A percentile compares a stretch with the other conserved stretches of the same genome.
Conservation (phyloP, 2,113 vertebrate species). For the Thalassarche chlororhynchos region DNA sequence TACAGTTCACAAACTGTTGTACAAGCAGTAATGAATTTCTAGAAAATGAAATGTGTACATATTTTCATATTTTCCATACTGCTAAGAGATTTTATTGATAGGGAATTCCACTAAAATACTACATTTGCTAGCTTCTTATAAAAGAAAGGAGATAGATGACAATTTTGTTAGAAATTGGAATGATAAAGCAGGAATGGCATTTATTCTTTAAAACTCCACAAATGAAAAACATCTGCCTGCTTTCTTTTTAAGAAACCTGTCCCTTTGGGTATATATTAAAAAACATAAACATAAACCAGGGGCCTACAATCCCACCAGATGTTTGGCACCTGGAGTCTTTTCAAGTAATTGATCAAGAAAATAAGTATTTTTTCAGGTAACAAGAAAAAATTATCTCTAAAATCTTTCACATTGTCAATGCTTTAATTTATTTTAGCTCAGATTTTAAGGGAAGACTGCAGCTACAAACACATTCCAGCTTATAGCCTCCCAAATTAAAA, state of each 20-base stretch:
- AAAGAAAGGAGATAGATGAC: neutral
- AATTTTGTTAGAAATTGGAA: neutral
- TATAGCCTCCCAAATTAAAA: slow-evolving; percentile 12
- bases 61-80: neutral
- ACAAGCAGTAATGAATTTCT: slow-evolving; percentile 1
- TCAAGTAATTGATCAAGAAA: slow-evolving; percentile 57
- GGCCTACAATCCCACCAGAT: slow-evolving; percentile 64
- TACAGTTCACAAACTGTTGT: slow-evolving; percentile 14
- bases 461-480: slow-evolving; percentile 31
- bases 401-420: neutral
- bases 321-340: slow-evolving; percentile 65
- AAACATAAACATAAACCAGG: slow-evolving; percentile 49
- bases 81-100: neutral
- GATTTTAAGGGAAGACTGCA: neutral
- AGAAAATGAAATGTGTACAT: neutral
- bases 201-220: slow-evolving; percentile 57
- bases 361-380: slow-evolving; percentile 7
- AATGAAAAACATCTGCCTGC: slow-evolving; percentile 64
- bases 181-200: slow-evolving; percentile 1
- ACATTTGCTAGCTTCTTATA: slow-evolving; percentile 5
- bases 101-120: neutral
- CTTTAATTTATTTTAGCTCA: neutral
- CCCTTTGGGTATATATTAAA: slow-evolving; percentile 49
- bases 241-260: slow-evolving; percentile 53
- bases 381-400: neutral